Percentiles rank a stretch among this genome's conserved stretches.
These are phyloP conservation scores for Drosophila melanogaster DNA, from an alignment of 1,140 invertebrate genomes.

Conservation along the genomic window DNA sequence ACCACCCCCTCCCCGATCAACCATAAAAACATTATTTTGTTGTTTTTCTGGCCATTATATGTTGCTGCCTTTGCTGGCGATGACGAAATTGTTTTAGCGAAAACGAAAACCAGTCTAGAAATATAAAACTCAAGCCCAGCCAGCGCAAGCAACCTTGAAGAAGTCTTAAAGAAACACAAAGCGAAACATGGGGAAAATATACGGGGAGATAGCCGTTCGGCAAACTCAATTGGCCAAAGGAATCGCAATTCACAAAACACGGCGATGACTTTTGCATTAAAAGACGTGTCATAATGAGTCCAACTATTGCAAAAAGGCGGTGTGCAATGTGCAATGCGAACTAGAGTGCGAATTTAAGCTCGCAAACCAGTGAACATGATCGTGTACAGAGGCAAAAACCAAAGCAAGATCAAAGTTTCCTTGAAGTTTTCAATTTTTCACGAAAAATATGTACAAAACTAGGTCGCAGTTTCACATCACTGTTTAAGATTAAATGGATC, in stretches of 20 bases:
- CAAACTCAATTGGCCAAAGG: constrained; percentile 50
- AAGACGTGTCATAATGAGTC: constrained; percentile 20
- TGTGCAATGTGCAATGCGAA: constrained; percentile 67
- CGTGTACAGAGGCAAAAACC: neutral
- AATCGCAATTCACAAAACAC: constrained; percentile 56
- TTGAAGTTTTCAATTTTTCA: neutral
- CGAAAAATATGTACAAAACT: neutral
- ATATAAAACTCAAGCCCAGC: constrained; percentile 52
- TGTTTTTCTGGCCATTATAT: constrained; percentile 16
- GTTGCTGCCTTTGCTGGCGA: constrained; percentile 46
- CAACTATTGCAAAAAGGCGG: constrained; percentile 31
- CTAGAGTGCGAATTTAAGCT: constrained; percentile 39
- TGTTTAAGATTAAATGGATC: too few relatives aligned
- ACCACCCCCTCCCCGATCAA: constrained; percentile 20
- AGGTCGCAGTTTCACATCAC: neutral
- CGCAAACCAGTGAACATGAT: constrained; percentile 24
- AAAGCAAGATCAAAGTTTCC: neutral
- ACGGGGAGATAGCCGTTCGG: constrained; percentile 18
- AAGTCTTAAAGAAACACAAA: constrained; percentile 64
- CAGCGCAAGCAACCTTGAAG: constrained; percentile 70
- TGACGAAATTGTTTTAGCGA: constrained; percentile 78
- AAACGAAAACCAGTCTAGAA: constrained; percentile 77
- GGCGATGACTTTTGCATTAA: constrained; percentile 56
- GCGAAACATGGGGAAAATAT: constrained; percentile 26
- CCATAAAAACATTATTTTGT: constrained; percentile 19